Conservation (phyloP, 2,113 vertebrate genomes). For the Otis tarda region DNA sequence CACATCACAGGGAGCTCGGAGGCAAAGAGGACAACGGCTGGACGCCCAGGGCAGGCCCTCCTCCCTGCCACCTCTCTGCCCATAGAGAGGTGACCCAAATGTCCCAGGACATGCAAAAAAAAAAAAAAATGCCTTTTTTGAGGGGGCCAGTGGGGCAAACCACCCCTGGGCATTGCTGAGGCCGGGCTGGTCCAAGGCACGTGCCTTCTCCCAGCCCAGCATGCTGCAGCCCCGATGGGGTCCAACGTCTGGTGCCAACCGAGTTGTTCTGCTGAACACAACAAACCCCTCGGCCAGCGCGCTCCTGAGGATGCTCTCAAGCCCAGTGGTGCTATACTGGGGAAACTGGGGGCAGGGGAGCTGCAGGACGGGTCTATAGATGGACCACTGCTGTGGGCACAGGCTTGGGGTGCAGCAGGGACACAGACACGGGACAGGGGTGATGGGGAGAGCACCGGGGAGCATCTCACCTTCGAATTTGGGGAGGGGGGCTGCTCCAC, state of each 20-base stretch:
- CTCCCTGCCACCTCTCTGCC: neutral
- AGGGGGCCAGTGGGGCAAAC: neutral
- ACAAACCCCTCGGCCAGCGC: neutral
- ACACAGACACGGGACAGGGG: neutral
- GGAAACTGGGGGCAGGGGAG: neutral
- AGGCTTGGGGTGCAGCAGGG: neutral
- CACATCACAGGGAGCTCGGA: accelerated
- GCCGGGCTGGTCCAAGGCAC: neutral
- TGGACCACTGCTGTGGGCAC: neutral
- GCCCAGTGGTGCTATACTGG: accelerated
- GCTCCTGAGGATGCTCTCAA: neutral
- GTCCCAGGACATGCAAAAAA: neutral
- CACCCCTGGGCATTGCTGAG: neutral
- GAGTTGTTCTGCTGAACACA: neutral
- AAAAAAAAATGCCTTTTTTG: neutral
- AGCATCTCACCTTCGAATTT: neutral
- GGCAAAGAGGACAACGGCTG: accelerated
- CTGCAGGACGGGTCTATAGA: neutral
- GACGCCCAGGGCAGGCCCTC: neutral
- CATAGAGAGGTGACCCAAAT: neutral
- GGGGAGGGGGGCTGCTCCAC: neutral
- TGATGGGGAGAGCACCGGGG: neutral
- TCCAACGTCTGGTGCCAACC: neutral
- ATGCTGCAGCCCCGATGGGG: neutral
- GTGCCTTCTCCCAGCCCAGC: accelerated